Conservation (phyloP, 1,140 invertebrate species). For the Saccostrea cuccullata region DNA sequence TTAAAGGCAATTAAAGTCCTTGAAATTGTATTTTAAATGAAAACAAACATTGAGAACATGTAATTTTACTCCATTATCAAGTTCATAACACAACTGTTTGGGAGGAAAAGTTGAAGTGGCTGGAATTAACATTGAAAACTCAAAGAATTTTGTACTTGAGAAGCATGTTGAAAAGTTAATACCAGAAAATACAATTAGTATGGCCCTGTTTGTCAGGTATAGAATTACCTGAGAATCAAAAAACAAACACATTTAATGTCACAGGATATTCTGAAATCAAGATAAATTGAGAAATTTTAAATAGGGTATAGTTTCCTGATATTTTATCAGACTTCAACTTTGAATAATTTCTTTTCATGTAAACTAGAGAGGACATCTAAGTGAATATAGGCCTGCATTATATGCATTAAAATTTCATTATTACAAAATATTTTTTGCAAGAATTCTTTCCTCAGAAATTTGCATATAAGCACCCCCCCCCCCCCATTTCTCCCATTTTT, state of each 20-base stretch:
- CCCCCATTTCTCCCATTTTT: too few relatives aligned
- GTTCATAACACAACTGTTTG: neutral
- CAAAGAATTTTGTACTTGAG: neutral
- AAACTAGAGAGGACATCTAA: too few relatives aligned
- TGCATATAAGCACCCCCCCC: too few relatives aligned
- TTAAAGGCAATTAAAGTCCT: neutral
- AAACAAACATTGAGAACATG: conserved; percentile 11
- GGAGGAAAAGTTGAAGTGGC: neutral
- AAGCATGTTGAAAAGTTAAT: neutral
- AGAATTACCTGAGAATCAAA: conserved; percentile 15
- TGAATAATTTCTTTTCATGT: too few relatives aligned
- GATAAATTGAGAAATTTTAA: conserved; percentile 8
- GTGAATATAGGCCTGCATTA: too few relatives aligned
- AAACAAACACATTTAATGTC: neutral
- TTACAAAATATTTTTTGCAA: too few relatives aligned
- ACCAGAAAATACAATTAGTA: conserved; percentile 15
- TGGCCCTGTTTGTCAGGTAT: neutral
- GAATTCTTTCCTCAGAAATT: too few relatives aligned
- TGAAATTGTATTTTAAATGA: neutral
- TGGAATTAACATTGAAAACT: neutral
- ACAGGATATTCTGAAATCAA: neutral
- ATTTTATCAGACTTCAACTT: too few relatives aligned
- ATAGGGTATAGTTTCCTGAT: too few relatives aligned
- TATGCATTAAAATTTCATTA: too few relatives aligned
- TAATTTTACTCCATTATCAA: conserved; percentile 8